A percentile compares a stretch with the other conserved stretches of the same genome.
Conservation (phyloP, 2,797 vertebrate genomes). For the Galago senegalensis region DNA sequence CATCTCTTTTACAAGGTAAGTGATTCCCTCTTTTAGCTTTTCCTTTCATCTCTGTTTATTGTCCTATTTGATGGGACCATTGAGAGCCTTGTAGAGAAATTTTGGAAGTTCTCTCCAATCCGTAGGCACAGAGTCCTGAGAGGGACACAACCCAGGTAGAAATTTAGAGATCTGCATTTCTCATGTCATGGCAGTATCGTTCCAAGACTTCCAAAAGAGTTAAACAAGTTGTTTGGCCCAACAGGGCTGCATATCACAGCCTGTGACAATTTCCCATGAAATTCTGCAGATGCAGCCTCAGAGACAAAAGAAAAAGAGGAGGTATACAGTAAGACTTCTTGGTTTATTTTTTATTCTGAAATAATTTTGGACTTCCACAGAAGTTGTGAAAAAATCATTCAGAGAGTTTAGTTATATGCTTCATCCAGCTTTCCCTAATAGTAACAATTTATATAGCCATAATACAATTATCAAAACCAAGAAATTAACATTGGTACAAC, state of each 20-base stretch:
- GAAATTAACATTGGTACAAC: background rate
- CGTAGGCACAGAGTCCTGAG: background rate
- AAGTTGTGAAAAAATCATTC: background rate
- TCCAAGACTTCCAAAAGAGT: background rate
- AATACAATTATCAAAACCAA: slow-evolving; percentile 10
- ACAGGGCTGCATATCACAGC: background rate
- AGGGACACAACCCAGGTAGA: background rate
- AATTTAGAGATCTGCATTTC: background rate
- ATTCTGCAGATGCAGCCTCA: background rate
- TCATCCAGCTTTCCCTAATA: background rate
- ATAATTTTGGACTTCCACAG: slow-evolving; percentile 7
- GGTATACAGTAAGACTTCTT: background rate
- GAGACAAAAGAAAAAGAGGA: background rate
- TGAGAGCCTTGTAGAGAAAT: background rate
- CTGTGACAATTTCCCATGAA: background rate
- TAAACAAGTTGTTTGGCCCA: background rate
- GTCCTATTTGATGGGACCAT: background rate
- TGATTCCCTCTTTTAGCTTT: background rate
- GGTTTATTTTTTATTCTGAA: slow-evolving; percentile 14
- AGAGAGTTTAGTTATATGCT: background rate
- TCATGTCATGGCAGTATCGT: background rate
- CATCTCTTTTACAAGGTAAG: background rate
- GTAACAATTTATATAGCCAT: background rate
- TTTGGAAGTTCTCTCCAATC: background rate
- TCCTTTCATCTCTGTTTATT: background rate